phyloP scores from a whole-genome alignment of 2,797 vertebrate genomes.

The Anableps anableps region DNA sequence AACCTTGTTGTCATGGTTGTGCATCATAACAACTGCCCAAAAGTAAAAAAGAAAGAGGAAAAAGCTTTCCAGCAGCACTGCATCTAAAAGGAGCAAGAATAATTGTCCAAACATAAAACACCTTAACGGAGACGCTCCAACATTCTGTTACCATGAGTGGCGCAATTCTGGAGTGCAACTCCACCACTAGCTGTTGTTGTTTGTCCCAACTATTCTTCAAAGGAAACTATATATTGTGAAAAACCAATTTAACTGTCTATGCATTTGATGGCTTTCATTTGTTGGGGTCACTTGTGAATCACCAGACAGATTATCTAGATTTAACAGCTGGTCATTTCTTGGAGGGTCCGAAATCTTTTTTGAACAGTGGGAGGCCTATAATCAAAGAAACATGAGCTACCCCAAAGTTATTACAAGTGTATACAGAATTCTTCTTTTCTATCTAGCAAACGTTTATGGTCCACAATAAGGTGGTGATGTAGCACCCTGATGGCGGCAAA shows the following conservation, averaged over 20 bases:
- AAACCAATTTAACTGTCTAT: not conserved
- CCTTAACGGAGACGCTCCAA: too few species aligned
- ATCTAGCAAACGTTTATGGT: not conserved
- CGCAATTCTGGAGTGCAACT: too few species aligned
- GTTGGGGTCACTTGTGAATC: not conserved
- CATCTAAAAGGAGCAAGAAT: too few species aligned
- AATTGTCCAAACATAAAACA: too few species aligned
- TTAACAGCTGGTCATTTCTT: not conserved
- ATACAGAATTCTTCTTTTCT: not conserved
- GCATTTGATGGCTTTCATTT: not conserved
- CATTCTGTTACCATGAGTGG: too few species aligned
- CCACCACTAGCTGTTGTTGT: too few species aligned
- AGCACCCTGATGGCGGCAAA: not conserved
- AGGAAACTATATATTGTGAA: not conserved
- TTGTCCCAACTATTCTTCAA: too few species aligned
- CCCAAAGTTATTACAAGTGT: not conserved
- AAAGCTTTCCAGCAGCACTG: not conserved
- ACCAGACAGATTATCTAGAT: not conserved
- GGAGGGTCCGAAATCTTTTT: too few species aligned
- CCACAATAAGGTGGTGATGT: not conserved
- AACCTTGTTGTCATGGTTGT: too few species aligned
- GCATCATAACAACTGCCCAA: not conserved
- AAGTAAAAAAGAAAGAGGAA: not conserved
- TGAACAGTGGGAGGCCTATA: too few species aligned
- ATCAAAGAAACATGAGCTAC: fast-evolving